Percentiles rank a stretch among this genome's conserved stretches.
These are phyloP conservation scores for Laodelphax striatellus DNA, from an alignment of 1,140 invertebrate genomes.

Conservation along the genomic window DNA sequence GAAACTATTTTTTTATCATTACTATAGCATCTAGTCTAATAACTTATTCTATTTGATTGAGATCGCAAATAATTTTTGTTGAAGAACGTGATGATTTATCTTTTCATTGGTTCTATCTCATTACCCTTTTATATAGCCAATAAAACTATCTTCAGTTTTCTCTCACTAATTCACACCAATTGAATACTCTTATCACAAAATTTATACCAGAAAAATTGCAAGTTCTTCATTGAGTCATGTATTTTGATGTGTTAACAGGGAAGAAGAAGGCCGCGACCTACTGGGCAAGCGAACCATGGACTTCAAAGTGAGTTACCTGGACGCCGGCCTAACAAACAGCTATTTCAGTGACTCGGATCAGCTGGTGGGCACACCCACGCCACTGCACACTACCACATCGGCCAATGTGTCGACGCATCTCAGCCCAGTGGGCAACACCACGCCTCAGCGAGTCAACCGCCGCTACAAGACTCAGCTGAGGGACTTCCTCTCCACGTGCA, in stretches of 20 bases:
- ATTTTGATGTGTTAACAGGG: slow-evolving; percentile 47
- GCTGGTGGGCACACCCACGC: slow-evolving; percentile 48
- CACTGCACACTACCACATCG: slow-evolving; percentile 22
- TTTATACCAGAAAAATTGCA: too few species aligned
- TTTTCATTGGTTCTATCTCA: too few species aligned
- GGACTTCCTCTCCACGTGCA: slow-evolving; percentile 84
- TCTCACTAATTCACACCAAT: too few species aligned
- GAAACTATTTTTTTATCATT: too few species aligned
- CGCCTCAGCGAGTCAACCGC: slow-evolving; percentile 65
- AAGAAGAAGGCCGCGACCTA: slow-evolving; percentile 93
- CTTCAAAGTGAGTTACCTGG: slow-evolving; percentile 95
- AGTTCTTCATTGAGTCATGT: too few species aligned
- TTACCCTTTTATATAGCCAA: too few species aligned
- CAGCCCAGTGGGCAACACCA: slow-evolving; percentile 22
- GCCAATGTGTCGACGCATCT: slow-evolving; percentile 3
- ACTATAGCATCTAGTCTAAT: too few species aligned
- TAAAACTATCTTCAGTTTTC: too few species aligned
- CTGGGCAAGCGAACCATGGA: slow-evolving; percentile 96
- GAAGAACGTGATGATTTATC: too few species aligned
- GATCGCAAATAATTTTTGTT: too few species aligned
- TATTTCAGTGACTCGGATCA: slow-evolving; percentile 81
- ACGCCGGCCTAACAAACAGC: slow-evolving; percentile 78
- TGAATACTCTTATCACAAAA: too few species aligned
- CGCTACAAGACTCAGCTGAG: slow-evolving; percentile 85
- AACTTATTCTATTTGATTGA: too few species aligned